These are phyloP conservation scores for Esperia sulphurella DNA, from an alignment of 2,888 invertebrate genomes.

Conservation along the genomic window DNA sequence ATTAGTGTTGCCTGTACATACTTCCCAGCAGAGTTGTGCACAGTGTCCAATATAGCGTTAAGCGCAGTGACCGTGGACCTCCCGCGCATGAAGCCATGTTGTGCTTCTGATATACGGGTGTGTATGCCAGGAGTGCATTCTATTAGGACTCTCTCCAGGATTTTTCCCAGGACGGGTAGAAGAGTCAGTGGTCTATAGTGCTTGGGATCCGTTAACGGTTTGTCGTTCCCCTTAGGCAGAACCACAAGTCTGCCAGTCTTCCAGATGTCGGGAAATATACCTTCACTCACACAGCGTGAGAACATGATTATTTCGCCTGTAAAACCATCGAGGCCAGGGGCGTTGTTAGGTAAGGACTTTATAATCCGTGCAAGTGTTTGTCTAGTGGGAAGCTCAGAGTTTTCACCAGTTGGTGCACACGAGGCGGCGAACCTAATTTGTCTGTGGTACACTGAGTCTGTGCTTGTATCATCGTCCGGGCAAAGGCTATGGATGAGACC, in stretches of 20 bases:
- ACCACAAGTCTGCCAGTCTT: constrained; percentile 11
- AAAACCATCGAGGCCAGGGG: constrained; percentile 1
- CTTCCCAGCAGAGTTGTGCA: neutral
- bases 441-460: constrained; percentile 20
- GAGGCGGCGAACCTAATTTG: constrained; percentile 18
- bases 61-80: constrained; percentile 17
- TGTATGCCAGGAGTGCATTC: constrained; percentile 1
- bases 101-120: constrained; percentile 7
- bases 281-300: too few species aligned
- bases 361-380: constrained; percentile 15
- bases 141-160: constrained; percentile 5
- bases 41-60: neutral
- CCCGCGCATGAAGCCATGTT: constrained; percentile 21
- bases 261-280: too few species aligned
- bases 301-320: constrained; percentile 1
- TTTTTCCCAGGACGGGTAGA: constrained; percentile 15
- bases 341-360: neutral
- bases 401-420: constrained; percentile 15
- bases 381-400: constrained; percentile 8
- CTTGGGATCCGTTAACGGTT: constrained; percentile 15
- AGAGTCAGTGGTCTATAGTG: constrained; percentile 21
- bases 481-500: constrained; percentile 20
- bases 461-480: constrained; percentile 22
- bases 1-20: constrained; percentile 16
- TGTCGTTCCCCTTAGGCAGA: constrained; percentile 18